Percentiles rank a stretch among this genome's conserved stretches.
Conservation (phyloP, 2,113 vertebrate genomes). For the Trogon melanurus region DNA sequence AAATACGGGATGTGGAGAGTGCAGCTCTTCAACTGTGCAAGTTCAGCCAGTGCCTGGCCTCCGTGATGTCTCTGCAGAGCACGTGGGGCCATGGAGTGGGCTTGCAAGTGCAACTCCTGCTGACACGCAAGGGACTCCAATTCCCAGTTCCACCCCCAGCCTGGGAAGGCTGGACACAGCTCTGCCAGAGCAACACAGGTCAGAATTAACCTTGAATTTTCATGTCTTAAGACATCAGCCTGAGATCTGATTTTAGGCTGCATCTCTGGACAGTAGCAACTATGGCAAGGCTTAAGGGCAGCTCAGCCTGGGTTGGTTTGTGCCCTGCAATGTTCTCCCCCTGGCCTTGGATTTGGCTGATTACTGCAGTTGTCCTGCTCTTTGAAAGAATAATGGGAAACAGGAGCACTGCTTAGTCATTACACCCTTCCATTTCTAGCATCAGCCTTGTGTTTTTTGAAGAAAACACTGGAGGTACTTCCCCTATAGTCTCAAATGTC, state of each 20-base stretch:
- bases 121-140: not conserved
- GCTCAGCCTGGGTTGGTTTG: not conserved
- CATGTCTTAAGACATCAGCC: not conserved
- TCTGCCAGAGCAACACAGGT: not conserved
- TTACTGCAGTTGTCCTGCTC: not conserved
- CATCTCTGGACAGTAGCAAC: not conserved
- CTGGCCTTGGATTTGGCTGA: not conserved
- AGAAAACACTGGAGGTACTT: not conserved
- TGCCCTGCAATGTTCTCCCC: not conserved
- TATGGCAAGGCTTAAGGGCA: not conserved
- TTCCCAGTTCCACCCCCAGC: not conserved
- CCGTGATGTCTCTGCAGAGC: not conserved
- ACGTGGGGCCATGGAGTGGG: not conserved
- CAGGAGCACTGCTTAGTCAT: not conserved
- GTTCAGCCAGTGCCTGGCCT: not conserved
- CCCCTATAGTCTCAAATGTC: not conserved
- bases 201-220: constrained; percentile 10
- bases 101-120: not conserved
- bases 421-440: not conserved
- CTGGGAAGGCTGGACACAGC: not conserved
- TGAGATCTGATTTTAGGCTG: not conserved
- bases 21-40: not conserved
- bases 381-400: not conserved
- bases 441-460: not conserved
- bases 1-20: not conserved